Evolutionary conservation across 2,113 vertebrate genomes (phyloP), one percentile per base, ranked within the genome.

Genomic region (Echinops telfairi): DNA sequence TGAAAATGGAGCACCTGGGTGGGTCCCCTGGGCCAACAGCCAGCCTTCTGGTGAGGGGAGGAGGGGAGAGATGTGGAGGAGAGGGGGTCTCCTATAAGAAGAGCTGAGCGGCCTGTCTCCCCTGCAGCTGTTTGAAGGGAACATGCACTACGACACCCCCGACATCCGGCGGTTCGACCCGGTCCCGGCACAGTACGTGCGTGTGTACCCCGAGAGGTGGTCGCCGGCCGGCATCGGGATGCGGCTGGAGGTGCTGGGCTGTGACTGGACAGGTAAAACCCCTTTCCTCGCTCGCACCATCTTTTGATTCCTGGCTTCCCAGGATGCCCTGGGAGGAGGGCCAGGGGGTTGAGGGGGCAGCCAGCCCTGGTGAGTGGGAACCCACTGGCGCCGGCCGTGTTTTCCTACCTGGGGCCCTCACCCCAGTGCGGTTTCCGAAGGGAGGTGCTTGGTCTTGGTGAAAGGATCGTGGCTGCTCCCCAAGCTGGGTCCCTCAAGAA

Each of bases 221-320:
- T 99, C 99, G 0, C 99, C 99, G 0, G 99, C 99, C 0, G 99
- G 99, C 73, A 99, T 99, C 11, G 99, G 99, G 87, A 99, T 99
- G 99, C 99, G 99, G 88, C 97, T 99, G 98, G 99, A 99, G 95
- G 98, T 99, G 62, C 98, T 99, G 79, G 99, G 99, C 97, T 99
- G 99, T 76, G 99, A 99, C 92, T 98, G 99, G 98, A 99, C 99
- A 94, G 99, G 99, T 99, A 98, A 97, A 98, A 83, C 20, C 27
- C 38, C 31, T 20, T 33, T 47, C 40, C 71, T 22, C 16, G 0
- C 40, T 57, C 16, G 1, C 73, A 0, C 5, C 20, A 6, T 83
- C 71, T 53, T 29, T 11, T 64, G 84, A 60, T 15, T 73, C n/a
- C 10, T n/a, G 19, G 60, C 53, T 43, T 31, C 80, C 57, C 3